A percentile compares a stretch with the other conserved stretches of the same genome.
phyloP scores from a whole-genome alignment of 2,888 invertebrate genomes.

The Sylvicola fuscatus region DNA sequence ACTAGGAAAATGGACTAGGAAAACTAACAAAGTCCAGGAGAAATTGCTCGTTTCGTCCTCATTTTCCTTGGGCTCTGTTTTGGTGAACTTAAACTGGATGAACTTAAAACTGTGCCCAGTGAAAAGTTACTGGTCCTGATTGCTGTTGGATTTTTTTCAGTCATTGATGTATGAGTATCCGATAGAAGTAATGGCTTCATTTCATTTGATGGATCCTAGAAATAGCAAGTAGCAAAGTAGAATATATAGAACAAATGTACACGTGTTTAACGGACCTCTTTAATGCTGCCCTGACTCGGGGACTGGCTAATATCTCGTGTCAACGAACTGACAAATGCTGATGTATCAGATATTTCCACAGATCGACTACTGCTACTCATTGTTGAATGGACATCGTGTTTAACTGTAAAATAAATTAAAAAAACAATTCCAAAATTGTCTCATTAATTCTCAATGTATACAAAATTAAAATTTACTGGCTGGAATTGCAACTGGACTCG shows the following conservation, averaged over 20 bases:
- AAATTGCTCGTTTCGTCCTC: constrained; percentile 9
- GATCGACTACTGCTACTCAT: constrained; percentile 15
- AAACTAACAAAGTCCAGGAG: constrained; percentile 5
- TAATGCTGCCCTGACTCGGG: constrained; percentile 24
- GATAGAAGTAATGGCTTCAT: constrained; percentile 5
- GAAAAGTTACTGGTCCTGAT: constrained; percentile 24
- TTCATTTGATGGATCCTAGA: constrained; percentile 6
- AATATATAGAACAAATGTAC: not conserved
- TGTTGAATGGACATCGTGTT: constrained; percentile 6
- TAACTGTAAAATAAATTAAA: constrained; percentile 5
- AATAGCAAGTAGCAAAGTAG: constrained; percentile 1
- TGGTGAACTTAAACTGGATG: constrained; percentile 19
- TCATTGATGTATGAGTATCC: constrained; percentile 16
- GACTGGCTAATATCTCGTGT: constrained; percentile 39
- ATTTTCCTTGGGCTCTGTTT: constrained; percentile 17
- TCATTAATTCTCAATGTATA: too few relatives aligned
- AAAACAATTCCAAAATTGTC: not conserved
- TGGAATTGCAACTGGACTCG: constrained; percentile 39
- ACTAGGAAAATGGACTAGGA: not conserved
- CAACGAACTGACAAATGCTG: constrained; percentile 36
- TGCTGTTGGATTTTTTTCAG: constrained; percentile 18
- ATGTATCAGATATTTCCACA: constrained; percentile 31
- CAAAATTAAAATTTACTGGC: constrained; percentile 17
- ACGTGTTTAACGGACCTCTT: constrained; percentile 8
- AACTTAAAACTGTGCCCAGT: constrained; percentile 23